Conservation (phyloP, 1,140 invertebrate genomes). For the Caenorhabditis remanei region DNA sequence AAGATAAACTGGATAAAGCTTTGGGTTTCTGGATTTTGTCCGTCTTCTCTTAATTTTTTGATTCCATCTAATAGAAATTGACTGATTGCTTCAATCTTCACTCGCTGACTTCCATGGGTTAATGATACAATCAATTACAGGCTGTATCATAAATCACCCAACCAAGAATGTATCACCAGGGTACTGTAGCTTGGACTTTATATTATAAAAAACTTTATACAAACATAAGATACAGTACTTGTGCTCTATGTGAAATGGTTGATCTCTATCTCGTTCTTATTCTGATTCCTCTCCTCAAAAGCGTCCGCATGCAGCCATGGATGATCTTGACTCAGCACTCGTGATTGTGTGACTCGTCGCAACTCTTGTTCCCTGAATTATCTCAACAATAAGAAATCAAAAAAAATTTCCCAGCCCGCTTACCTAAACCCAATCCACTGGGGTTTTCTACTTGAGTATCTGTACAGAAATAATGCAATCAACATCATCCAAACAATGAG, state of each 20-base stretch:
- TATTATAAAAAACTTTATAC: too few relatives aligned
- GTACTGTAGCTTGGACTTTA: too few relatives aligned
- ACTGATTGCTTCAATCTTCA: too few relatives aligned
- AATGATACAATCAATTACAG: too few relatives aligned
- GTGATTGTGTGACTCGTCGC: slow-evolving; percentile 18
- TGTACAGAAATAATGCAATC: slow-evolving; percentile 46
- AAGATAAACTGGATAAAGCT: neutral
- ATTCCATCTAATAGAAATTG: too few relatives aligned
- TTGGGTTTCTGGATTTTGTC: neutral
- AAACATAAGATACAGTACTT: too few relatives aligned
- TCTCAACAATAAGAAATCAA: neutral
- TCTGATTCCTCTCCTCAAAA: slow-evolving; percentile 59
- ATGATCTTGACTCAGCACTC: slow-evolving; percentile 56
- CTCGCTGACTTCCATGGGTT: too few relatives aligned
- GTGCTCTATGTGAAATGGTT: slow-evolving; percentile 36
- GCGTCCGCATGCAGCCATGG: slow-evolving; percentile 59
- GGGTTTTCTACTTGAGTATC: slow-evolving; percentile 41
- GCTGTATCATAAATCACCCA: too few relatives aligned
- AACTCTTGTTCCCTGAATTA: slow-evolving; percentile 55
- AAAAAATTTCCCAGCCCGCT: neutral
- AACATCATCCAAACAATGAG: slow-evolving; percentile 55
- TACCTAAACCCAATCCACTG: slow-evolving; percentile 52
- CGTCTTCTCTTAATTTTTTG: too few relatives aligned
- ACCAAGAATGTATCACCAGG: too few relatives aligned
- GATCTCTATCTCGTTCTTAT: slow-evolving; percentile 57